Conservation (phyloP, 2,888 invertebrate species). For the Dynastes grantii region DNA sequence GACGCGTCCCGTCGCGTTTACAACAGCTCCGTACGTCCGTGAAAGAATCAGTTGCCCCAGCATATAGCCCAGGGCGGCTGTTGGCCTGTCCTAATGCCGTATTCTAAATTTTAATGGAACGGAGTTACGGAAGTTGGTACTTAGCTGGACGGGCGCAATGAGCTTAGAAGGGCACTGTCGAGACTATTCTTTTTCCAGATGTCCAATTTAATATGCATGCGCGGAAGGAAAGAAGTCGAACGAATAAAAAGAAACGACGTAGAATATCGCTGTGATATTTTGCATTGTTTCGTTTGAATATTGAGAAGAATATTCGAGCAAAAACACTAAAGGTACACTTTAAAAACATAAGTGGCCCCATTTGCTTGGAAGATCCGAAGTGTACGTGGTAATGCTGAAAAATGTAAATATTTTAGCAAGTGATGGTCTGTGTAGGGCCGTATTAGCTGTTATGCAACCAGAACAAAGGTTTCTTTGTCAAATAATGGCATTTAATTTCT, state of each 20-base stretch:
- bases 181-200: not conserved
- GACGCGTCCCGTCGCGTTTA: slow-evolving; percentile 10
- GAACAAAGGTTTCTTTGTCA: too few relatives aligned
- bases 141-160: too few relatives aligned
- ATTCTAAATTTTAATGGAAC: slow-evolving; percentile 38
- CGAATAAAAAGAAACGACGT: not conserved
- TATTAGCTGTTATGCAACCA: too few relatives aligned
- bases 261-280: not conserved
- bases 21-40: not conserved
- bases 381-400: too few relatives aligned
- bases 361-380: too few relatives aligned
- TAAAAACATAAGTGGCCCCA: too few relatives aligned
- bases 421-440: too few relatives aligned
- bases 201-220: slow-evolving; percentile 31
- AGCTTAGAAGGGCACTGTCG: not conserved
- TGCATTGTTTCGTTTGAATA: not conserved
- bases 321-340: too few relatives aligned
- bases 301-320: not conserved
- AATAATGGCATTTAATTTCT: too few relatives aligned
- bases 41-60: slow-evolving; percentile 34
- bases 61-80: too few relatives aligned
- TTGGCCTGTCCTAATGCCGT: not conserved
- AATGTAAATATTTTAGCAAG: too few relatives aligned
- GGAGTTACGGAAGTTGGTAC: not conserved
- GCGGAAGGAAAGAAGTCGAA: not conserved